phyloP scores from a whole-genome alignment of 2,888 invertebrate species.

The Drosophila niveifrons region DNA sequence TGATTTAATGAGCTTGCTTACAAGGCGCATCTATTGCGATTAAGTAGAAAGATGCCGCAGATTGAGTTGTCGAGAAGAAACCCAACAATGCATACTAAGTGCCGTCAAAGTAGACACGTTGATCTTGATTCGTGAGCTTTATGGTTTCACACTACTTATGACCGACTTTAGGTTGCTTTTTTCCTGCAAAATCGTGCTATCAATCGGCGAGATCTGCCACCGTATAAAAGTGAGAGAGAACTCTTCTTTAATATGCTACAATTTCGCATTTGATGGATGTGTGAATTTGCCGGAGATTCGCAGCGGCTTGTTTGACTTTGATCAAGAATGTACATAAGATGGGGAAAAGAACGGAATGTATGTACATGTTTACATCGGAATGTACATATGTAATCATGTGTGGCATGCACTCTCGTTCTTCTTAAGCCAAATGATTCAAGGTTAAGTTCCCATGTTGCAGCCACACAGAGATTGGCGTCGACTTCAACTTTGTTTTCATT shows the following conservation, averaged over 20 bases:
- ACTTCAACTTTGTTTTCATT: constrained; percentile 67
- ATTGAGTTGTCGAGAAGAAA: constrained; percentile 26
- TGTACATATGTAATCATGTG: not conserved
- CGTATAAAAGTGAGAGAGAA: not conserved
- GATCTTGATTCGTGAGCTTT: constrained; percentile 18
- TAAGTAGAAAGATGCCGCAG: constrained; percentile 20
- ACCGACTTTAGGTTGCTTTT: not conserved
- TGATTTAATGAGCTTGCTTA: constrained; percentile 15
- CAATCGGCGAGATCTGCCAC: constrained; percentile 11
- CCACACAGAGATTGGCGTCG: constrained; percentile 44
- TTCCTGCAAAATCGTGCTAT: constrained; percentile 8
- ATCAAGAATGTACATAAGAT: constrained; percentile 16
- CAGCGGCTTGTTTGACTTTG: constrained; percentile 26
- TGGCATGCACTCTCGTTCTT: constrained; percentile 19
- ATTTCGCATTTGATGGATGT: not conserved
- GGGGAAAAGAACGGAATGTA: constrained; percentile 1
- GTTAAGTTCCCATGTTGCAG: constrained; percentile 68
- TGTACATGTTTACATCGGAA: constrained; percentile 1
- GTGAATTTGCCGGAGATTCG: not conserved
- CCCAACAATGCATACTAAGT: constrained; percentile 5
- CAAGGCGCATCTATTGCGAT: constrained; percentile 20
- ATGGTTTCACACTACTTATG: constrained; percentile 9
- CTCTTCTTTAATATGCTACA: not conserved
- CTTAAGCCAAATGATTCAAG: constrained; percentile 60
- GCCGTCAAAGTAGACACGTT: constrained; percentile 33